These are phyloP conservation scores for Drosophila auraria DNA, from an alignment of 1,140 invertebrate species.

Conservation along the genomic window DNA sequence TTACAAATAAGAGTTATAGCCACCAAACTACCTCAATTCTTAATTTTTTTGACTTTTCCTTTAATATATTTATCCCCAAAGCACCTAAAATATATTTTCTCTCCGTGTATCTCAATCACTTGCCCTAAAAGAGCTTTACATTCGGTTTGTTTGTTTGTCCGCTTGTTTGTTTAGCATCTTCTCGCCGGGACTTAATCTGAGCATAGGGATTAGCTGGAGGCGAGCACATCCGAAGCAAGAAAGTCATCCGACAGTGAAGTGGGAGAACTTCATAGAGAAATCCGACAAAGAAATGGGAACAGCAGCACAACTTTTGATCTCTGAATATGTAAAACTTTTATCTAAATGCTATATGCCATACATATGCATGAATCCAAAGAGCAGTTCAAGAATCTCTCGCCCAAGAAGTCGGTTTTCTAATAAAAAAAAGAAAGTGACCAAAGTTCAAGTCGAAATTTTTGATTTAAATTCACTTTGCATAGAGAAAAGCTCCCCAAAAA, in stretches of 20 bases:
- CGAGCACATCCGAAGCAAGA: conserved; percentile 22
- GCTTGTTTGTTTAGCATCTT: conserved; percentile 37
- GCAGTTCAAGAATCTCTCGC: conserved; percentile 13
- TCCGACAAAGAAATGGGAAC: conserved; percentile 22
- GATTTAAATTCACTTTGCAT: conserved; percentile 24
- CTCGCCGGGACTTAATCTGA: conserved; percentile 31
- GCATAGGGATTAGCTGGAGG: conserved; percentile 18
- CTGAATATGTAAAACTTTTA: conserved; percentile 28
- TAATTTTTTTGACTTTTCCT: not conserved
- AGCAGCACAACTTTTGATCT: conserved; percentile 24
- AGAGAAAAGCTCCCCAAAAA: not conserved
- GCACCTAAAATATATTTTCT: not conserved
- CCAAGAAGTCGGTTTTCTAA: conserved; percentile 11
- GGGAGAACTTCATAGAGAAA: conserved; percentile 4
- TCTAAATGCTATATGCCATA: not conserved
- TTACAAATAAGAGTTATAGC: no score
- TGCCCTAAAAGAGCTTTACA: conserved; percentile 26
- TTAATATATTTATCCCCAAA: not conserved
- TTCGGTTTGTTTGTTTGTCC: conserved; percentile 37
- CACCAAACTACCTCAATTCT: no score
- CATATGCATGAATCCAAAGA: conserved; percentile 13
- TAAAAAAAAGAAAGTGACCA: conserved; percentile 25
- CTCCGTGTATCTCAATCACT: conserved; percentile 4
- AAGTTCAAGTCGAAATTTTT: not conserved
- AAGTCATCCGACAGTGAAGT: not conserved